Conservation (phyloP, 2,797 vertebrate species). For the Peromyscus attwateri region DNA sequence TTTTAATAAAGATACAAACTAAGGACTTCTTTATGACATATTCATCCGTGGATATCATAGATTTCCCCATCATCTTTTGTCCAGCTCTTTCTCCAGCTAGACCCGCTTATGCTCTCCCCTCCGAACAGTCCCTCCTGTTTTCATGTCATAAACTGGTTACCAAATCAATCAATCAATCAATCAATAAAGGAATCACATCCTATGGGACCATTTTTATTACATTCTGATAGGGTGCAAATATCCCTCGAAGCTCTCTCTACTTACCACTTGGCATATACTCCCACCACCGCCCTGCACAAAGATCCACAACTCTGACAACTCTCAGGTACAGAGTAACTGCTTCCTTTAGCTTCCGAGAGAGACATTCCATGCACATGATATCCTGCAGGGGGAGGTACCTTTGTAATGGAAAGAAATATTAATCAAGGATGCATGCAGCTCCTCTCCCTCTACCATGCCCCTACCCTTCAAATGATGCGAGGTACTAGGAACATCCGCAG, state of each 20-base stretch:
- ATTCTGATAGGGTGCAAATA: background rate
- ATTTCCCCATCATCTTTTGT: background rate
- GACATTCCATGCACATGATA: slow-evolving; percentile 99
- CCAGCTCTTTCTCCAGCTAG: background rate
- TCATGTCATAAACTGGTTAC: background rate
- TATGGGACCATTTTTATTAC: background rate
- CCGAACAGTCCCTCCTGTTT: background rate
- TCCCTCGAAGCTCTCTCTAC: slow-evolving; percentile 61
- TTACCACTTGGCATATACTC: slow-evolving; percentile 99
- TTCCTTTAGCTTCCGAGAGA: slow-evolving; percentile 97
- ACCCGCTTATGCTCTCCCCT: background rate
- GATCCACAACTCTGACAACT: slow-evolving; percentile 97
- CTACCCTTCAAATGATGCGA: slow-evolving; percentile 38
- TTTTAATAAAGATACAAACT: background rate
- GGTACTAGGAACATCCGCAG: background rate
- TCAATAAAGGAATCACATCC: background rate
- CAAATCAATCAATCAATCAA: background rate
- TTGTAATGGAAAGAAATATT: slow-evolving; percentile 83
- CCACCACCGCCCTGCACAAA: slow-evolving; percentile 99
- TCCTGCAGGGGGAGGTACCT: slow-evolving; percentile 99
- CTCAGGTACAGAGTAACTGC: slow-evolving; percentile 97
- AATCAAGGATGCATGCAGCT: slow-evolving; percentile 71
- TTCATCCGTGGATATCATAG: background rate
- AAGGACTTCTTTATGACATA: background rate
- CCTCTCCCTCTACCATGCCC: slow-evolving; percentile 4